These are phyloP conservation scores for Drosophila kanekoi DNA, from an alignment of 2,888 invertebrate species.

Conservation along the genomic window DNA sequence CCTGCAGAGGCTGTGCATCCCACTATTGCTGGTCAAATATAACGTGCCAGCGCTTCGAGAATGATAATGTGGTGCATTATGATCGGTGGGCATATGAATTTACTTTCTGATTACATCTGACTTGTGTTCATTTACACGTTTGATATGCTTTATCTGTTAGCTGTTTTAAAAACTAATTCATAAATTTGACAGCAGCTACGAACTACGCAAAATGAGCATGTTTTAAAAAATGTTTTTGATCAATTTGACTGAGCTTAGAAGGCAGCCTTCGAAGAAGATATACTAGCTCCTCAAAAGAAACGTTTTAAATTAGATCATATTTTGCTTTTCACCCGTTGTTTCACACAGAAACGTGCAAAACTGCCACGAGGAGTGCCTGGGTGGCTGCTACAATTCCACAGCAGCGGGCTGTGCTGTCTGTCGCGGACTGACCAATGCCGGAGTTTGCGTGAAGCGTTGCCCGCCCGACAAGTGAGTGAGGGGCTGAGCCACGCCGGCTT, in stretches of 20 bases:
- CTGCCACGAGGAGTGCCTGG: slow-evolving; percentile 92
- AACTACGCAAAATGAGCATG: no score
- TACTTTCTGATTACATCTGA: background rate
- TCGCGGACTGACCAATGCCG: slow-evolving; percentile 86
- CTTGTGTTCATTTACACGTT: no score
- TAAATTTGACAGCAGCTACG: no score
- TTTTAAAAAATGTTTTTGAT: no score
- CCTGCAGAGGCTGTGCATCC: slow-evolving; percentile 77
- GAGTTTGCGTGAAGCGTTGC: slow-evolving; percentile 88
- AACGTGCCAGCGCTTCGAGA: slow-evolving; percentile 82
- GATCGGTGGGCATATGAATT: slow-evolving; percentile 55
- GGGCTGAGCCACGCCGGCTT: slow-evolving; percentile 5
- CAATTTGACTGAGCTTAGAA: no score
- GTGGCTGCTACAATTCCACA: slow-evolving; percentile 88
- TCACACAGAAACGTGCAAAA: slow-evolving; percentile 52
- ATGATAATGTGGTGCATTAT: slow-evolving; percentile 73
- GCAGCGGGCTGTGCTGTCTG: slow-evolving; percentile 90
- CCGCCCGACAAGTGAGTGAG: slow-evolving; percentile 87
- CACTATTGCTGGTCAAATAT: slow-evolving; percentile 82
- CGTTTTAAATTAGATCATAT: no score
- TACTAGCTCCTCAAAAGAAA: no score
- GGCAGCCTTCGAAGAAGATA: no score
- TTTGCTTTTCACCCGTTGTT: no score
- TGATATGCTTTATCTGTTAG: no score
- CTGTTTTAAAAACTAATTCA: no score